A percentile compares a stretch with the other conserved stretches of the same genome.
Conservation (phyloP, 37 sponge, comb jelly and placozoan genomes). For the Ephydatia muelleri region DNA sequence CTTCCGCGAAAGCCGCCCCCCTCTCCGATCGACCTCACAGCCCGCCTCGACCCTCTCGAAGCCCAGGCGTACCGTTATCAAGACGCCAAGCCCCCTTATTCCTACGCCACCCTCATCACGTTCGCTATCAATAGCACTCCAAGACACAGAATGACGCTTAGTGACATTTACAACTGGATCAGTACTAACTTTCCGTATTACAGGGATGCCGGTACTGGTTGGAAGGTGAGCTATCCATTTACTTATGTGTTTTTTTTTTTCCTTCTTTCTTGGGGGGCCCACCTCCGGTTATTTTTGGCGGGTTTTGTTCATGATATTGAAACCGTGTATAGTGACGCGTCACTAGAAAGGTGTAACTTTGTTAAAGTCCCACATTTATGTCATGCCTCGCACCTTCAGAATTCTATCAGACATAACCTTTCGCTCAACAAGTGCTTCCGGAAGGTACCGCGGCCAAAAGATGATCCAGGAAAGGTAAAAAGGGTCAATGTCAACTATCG, state of each 20-base stretch:
- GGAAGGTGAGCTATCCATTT: constrained; percentile 85
- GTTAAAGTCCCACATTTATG: not conserved
- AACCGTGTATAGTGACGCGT: not conserved
- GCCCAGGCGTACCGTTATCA: constrained; percentile 63
- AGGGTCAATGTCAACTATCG: not conserved
- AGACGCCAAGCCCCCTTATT: constrained; percentile 91
- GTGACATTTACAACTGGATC: constrained; percentile 96
- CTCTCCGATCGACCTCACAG: constrained; percentile 77
- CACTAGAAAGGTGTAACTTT: not conserved
- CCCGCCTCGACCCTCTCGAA: constrained; percentile 70
- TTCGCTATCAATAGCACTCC: constrained; percentile 92
- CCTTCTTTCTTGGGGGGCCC: not conserved
- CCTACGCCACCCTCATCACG: constrained; percentile 91
- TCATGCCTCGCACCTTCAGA: constrained; percentile 40
- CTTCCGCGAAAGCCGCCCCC: constrained; percentile 72
- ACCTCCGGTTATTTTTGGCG: constrained; percentile 5
- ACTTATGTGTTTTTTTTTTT: not conserved
- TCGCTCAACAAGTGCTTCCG: constrained; percentile 91
- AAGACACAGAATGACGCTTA: constrained; percentile 80
- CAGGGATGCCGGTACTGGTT: constrained; percentile 87
- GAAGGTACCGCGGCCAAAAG: constrained; percentile 84
- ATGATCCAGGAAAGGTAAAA: constrained; percentile 88
- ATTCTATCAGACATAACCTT: constrained; percentile 92
- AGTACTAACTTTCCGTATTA: constrained; percentile 88
- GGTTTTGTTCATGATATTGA: not conserved